Evolutionary conservation across 2,797 vertebrate genomes (phyloP).

Genomic region (Clamator glandarius): DNA sequence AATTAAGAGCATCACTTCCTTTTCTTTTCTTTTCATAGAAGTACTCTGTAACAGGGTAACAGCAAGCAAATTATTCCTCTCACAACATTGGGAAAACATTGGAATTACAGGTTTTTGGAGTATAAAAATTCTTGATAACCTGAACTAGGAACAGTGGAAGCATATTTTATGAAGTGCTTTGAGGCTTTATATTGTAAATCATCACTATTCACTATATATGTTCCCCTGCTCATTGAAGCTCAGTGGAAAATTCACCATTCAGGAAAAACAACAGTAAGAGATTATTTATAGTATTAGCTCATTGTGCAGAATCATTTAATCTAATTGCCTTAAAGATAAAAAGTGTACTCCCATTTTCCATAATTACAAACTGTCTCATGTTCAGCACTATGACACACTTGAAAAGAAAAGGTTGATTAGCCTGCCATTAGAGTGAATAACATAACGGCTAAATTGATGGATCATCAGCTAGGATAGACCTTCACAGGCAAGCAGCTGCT

Average conservation of each 20-base stretch:
- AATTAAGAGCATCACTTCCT: background rate
- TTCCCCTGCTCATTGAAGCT: background rate
- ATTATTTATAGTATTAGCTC: constrained; percentile 37
- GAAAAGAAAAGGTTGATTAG: constrained; percentile 50
- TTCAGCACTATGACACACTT: constrained; percentile 22
- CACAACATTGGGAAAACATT: background rate
- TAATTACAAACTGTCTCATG: constrained; percentile 32
- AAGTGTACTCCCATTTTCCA: constrained; percentile 26
- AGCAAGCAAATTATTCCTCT: background rate
- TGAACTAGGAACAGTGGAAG: background rate
- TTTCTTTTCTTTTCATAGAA: background rate
- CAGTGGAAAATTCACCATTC: constrained; percentile 23
- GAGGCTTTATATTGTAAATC: background rate
- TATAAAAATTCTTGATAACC: background rate
- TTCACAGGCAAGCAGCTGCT: constrained; percentile 35
- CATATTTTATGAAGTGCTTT: background rate
- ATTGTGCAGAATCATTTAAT: constrained; percentile 3
- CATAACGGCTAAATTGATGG: background rate
- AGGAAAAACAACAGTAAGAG: constrained; percentile 1
- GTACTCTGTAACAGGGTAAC: background rate
- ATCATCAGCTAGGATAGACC: background rate
- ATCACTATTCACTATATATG: background rate
- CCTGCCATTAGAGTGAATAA: constrained; percentile 10
- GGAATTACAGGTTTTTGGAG: background rate
- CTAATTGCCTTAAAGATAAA: constrained; percentile 32